A percentile compares a stretch with the other conserved stretches of the same genome.
These are phyloP conservation scores for Plectrocnemia conspersa DNA, from an alignment of 1,140 invertebrate genomes.

Conservation along the genomic window DNA sequence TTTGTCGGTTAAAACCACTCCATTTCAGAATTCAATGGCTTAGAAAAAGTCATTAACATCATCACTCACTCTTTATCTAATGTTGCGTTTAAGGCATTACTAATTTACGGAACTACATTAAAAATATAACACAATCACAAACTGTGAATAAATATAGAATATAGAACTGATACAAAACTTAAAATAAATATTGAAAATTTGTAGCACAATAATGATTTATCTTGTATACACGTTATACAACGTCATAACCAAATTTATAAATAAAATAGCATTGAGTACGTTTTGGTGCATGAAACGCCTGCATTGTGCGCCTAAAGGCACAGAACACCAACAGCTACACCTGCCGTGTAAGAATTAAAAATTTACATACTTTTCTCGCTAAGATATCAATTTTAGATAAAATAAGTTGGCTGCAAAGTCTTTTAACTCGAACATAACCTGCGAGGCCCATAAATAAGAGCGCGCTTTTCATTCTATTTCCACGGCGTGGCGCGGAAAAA, in stretches of 20 bases:
- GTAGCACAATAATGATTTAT: not conserved
- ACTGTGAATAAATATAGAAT: not conserved
- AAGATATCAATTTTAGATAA: conserved; percentile 23
- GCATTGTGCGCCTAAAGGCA: conserved; percentile 6
- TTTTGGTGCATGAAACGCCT: conserved; percentile 2
- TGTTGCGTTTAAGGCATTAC: not conserved
- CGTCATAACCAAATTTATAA: too few relatives aligned
- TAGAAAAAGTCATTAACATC: too few relatives aligned
- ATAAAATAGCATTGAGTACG: conserved; percentile 7
- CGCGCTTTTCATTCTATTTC: conserved; percentile 21
- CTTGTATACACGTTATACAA: too few relatives aligned
- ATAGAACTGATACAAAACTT: conserved; percentile 1
- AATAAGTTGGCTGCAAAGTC: conserved; percentile 20
- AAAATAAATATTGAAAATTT: not conserved
- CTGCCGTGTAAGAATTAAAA: conserved; percentile 8
- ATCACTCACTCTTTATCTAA: not conserved
- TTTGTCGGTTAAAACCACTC: too few relatives aligned
- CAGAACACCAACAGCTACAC: too few relatives aligned
- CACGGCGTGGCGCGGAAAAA: conserved; percentile 23
- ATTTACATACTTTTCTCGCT: conserved; percentile 10
- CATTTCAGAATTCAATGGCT: too few relatives aligned
- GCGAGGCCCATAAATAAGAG: conserved; percentile 25
- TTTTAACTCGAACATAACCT: conserved; percentile 29
- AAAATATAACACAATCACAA: not conserved
- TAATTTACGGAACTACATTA: not conserved